Percentiles rank a stretch among this genome's conserved stretches.
Conservation (phyloP, 2,113 vertebrate genomes). For the Canis aureus region DNA sequence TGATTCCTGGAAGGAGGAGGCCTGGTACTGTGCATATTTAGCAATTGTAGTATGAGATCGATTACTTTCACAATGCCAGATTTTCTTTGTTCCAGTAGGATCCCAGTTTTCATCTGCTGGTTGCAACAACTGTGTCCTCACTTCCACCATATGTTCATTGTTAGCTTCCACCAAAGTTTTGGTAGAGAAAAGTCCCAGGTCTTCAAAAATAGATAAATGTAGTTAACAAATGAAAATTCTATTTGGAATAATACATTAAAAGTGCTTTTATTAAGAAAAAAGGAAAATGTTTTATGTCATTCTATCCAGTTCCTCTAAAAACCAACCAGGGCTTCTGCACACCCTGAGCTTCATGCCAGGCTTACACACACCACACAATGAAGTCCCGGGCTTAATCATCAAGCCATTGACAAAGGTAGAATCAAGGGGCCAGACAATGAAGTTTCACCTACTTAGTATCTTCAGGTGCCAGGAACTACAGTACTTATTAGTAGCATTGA, state of each 20-base stretch:
- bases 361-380: not conserved
- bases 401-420: not conserved
- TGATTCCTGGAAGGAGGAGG: constrained; percentile 99
- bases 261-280: not conserved
- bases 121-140: constrained; percentile 96
- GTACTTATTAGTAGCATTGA: not conserved
- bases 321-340: not conserved
- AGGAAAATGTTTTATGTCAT: not conserved
- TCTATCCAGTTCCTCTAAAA: not conserved
- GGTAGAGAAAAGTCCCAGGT: constrained; percentile 98
- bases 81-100: constrained; percentile 95
- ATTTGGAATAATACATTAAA: constrained; percentile 39
- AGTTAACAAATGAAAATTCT: constrained; percentile 44
- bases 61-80: constrained; percentile 99
- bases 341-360: not conserved
- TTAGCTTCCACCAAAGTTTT: constrained; percentile 99
- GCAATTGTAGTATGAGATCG: constrained; percentile 97
- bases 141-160: constrained; percentile 98
- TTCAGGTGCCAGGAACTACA: not conserved
- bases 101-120: constrained; percentile 99
- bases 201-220: constrained; percentile 84
- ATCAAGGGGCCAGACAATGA: not conserved
- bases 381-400: not conserved
- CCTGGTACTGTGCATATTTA: constrained; percentile 99
- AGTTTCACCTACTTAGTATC: constrained; percentile 50